These are phyloP conservation scores for Ditula angustiorana DNA, from an alignment of 2,888 invertebrate species.

Conservation along the genomic window DNA sequence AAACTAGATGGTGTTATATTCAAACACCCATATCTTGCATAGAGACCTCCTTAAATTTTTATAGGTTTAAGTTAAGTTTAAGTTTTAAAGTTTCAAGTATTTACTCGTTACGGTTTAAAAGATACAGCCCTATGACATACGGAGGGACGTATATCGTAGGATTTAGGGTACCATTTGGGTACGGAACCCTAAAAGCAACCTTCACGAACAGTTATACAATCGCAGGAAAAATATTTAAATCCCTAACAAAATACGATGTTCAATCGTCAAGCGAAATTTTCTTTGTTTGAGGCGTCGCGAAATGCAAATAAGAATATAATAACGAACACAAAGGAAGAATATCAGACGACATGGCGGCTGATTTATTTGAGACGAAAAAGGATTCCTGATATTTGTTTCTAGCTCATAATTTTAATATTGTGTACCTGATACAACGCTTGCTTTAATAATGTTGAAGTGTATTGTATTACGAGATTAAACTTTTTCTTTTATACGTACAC, in stretches of 20 bases:
- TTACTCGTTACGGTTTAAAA: too few species aligned
- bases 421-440: neutral
- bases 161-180: too few species aligned
- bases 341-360: slow-evolving; percentile 23
- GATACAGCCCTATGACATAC: too few species aligned
- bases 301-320: slow-evolving; percentile 33
- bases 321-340: slow-evolving; percentile 26
- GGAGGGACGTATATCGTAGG: too few species aligned
- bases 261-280: neutral
- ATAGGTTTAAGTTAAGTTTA: too few species aligned
- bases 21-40: too few species aligned
- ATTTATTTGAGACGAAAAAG: slow-evolving; percentile 28
- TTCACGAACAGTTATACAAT: neutral
- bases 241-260: neutral
- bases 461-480: neutral
- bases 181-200: too few species aligned
- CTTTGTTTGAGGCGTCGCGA: slow-evolving; percentile 17
- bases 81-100: too few species aligned
- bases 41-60: too few species aligned
- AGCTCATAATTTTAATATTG: slow-evolving; percentile 15
- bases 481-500: neutral
- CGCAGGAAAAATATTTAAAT: slow-evolving; percentile 7
- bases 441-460: neutral
- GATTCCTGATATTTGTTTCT: slow-evolving; percentile 14
- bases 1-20: too few species aligned